phyloP scores from a whole-genome alignment of 2,797 vertebrate genomes.

The Phalanger gymnotis region DNA sequence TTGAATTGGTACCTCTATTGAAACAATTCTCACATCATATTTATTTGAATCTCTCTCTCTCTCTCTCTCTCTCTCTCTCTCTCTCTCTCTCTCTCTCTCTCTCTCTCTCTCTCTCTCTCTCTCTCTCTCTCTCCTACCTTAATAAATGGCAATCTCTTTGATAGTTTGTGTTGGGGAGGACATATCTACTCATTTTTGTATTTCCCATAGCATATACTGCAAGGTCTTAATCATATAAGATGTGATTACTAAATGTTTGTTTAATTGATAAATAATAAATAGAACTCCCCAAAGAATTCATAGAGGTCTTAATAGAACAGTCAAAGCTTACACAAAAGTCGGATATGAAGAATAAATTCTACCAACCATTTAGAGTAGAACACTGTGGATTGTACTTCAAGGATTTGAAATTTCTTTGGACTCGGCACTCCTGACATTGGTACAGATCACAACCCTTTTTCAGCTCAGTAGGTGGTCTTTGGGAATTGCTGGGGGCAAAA shows the following conservation, averaged over 20 bases:
- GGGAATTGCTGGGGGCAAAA: neutral
- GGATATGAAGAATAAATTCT: neutral
- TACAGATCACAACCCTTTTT: neutral
- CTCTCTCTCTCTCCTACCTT: neutral
- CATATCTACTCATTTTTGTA: neutral
- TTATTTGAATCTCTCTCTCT: too few relatives aligned
- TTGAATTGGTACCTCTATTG: too few relatives aligned
- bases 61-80: too few relatives aligned
- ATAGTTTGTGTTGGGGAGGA: neutral
- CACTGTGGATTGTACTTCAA: neutral
- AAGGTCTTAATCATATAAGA: neutral
- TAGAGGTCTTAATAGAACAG: neutral
- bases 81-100: too few relatives aligned
- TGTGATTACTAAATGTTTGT: too few relatives aligned
- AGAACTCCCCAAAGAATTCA: neutral
- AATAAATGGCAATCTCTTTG: neutral
- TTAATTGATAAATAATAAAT: neutral
- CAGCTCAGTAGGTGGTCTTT: neutral
- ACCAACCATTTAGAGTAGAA: too few relatives aligned
- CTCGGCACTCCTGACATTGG: neutral
- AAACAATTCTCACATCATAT: neutral
- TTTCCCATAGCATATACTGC: neutral
- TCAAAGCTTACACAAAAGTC: neutral
- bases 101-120: too few relatives aligned
- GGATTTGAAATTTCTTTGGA: neutral